Conservation (phyloP, 2,797 vertebrate species). For the Crypturellus tataupa region DNA sequence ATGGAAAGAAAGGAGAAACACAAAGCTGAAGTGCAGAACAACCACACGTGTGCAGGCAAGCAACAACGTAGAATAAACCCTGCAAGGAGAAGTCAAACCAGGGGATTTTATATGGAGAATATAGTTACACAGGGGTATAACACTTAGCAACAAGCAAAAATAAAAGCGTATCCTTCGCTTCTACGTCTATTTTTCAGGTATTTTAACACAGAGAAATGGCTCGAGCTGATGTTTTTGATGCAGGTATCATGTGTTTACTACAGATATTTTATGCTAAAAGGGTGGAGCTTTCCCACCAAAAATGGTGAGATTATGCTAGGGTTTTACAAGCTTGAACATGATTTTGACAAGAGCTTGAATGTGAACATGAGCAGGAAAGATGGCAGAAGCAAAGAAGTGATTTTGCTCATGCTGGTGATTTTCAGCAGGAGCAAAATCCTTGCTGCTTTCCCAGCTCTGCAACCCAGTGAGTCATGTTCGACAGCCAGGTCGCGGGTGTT, state of each 20-base stretch:
- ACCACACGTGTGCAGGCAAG: background rate
- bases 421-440: background rate
- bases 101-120: background rate
- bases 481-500: background rate
- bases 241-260: background rate
- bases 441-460: background rate
- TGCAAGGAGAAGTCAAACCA: background rate
- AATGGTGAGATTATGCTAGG: background rate
- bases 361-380: background rate
- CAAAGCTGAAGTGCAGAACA: background rate
- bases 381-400: background rate
- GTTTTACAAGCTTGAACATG: background rate
- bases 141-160: background rate
- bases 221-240: background rate
- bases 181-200: background rate
- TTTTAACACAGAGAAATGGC: background rate
- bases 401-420: background rate
- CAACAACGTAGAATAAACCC: background rate
- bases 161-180: background rate
- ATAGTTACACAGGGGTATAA: accelerated
- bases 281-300: background rate
- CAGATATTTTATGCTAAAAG: background rate
- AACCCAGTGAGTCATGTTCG: background rate
- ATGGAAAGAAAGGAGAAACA: background rate
- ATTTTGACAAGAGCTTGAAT: background rate